Evolutionary conservation across 2,113 vertebrate genomes (phyloP).

Genomic region (Thalassarche chlororhynchos): DNA sequence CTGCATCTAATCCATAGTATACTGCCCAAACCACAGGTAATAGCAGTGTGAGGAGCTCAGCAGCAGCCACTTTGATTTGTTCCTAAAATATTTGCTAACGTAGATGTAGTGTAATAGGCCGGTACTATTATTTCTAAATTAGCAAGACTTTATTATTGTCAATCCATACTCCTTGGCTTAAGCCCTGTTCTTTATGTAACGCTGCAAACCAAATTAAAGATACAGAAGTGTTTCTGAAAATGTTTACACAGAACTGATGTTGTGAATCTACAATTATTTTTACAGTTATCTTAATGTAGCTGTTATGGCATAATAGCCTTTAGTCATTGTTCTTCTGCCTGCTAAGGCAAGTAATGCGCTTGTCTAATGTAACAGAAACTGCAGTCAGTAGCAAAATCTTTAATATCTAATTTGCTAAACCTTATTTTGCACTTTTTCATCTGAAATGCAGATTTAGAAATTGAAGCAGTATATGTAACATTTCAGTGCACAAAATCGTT

Average conservation of each 20-base stretch:
- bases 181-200: not conserved
- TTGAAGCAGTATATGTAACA: not conserved
- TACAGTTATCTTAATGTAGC: constrained; percentile 62
- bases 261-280: constrained; percentile 67
- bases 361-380: constrained; percentile 63
- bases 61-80: not conserved
- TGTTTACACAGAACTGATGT: constrained; percentile 52
- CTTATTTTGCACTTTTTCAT: constrained; percentile 59
- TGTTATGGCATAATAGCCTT: constrained; percentile 41
- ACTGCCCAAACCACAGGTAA: not conserved
- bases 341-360: constrained; percentile 58
- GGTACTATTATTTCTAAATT: not conserved
- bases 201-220: constrained; percentile 9
- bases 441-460: constrained; percentile 62
- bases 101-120: not conserved
- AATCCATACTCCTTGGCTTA: not conserved
- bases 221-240: constrained; percentile 34
- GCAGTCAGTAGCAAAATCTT: constrained; percentile 61
- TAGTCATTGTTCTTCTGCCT: constrained; percentile 61
- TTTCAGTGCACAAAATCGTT: constrained; percentile 48
- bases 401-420: constrained; percentile 64
- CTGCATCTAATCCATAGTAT: not conserved
- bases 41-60: not conserved
- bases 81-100: not conserved
- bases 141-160: not conserved